These are phyloP conservation scores for Malurus leucopterus DNA, from an alignment of 2,797 vertebrate genomes.

Conservation along the genomic window DNA sequence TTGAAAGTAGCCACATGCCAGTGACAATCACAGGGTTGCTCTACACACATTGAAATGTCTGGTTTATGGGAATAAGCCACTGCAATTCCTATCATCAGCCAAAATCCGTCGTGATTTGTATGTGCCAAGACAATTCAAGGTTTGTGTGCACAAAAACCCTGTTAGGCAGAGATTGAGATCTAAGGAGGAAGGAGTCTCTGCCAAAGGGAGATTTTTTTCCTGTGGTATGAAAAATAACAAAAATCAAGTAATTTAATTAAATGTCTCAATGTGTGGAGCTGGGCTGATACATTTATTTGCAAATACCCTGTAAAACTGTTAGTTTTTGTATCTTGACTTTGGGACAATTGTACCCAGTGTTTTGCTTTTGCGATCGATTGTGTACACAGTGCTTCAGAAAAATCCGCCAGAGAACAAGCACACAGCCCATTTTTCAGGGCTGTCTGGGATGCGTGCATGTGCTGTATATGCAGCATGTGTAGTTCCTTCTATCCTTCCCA, in stretches of 20 bases:
- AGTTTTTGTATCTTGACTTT: not conserved
- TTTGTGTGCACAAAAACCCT: not conserved
- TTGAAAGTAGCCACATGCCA: slow-evolving; percentile 7
- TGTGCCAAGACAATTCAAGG: not conserved
- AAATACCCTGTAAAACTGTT: not conserved
- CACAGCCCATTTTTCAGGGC: not conserved
- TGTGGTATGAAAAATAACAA: slow-evolving; percentile 12
- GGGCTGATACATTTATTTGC: not conserved
- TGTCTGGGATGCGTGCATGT: not conserved
- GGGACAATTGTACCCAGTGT: not conserved
- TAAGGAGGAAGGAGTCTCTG: not conserved
- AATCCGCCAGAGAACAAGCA: not conserved
- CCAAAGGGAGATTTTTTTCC: not conserved
- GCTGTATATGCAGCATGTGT: not conserved
- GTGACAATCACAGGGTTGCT: not conserved
- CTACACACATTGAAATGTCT: not conserved
- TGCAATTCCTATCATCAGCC: not conserved
- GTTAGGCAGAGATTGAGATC: not conserved
- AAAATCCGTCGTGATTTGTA: not conserved
- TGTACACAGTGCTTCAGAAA: not conserved
- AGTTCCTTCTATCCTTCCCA: not conserved
- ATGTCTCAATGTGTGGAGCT: not conserved
- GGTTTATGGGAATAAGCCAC: slow-evolving; percentile 4
- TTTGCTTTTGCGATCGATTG: not conserved
- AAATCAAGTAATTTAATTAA: not conserved